Percentiles rank a stretch among this genome's conserved stretches.
These are phyloP conservation scores for Hirtodrosophila duncani DNA, from an alignment of 2,888 invertebrate genomes.

Conservation along the genomic window DNA sequence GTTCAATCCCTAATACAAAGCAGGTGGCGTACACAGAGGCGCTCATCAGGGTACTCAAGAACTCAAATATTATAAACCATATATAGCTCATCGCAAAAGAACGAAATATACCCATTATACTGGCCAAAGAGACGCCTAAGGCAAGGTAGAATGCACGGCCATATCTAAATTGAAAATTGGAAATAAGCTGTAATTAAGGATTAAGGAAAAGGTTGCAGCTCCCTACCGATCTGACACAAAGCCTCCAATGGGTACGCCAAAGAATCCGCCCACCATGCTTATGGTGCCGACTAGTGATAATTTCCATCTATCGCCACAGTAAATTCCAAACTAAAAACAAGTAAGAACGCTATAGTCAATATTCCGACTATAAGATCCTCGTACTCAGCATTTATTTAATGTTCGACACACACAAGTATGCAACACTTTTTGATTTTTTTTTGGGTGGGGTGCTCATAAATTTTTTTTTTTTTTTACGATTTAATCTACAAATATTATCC, in stretches of 20 bases:
- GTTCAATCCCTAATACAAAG: conserved; percentile 86
- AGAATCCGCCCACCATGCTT: conserved; percentile 86
- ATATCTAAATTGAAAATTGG: conserved; percentile 64
- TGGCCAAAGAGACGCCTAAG: conserved; percentile 80
- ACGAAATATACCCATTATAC: conserved; percentile 83
- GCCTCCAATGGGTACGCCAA: conserved; percentile 84
- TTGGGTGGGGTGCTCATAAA: no score
- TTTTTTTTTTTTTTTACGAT: no score
- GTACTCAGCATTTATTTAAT: no score
- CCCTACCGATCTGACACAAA: conserved; percentile 83
- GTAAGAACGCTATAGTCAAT: not conserved
- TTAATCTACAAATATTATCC: no score
- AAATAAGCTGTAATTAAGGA: not conserved
- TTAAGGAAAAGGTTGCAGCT: not conserved
- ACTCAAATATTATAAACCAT: conserved; percentile 85
- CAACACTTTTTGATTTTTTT: no score
- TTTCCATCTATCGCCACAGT: conserved; percentile 82
- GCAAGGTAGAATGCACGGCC: conserved; percentile 83
- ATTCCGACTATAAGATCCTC: no score
- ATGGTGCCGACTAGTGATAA: conserved; percentile 86
- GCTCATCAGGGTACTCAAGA: conserved; percentile 84
- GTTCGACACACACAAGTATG: no score
- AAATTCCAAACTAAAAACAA: conserved; percentile 72
- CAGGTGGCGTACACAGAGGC: conserved; percentile 86
- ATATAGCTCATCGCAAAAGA: conserved; percentile 85